phyloP scores from a whole-genome alignment of 1,140 invertebrate genomes.

The Phymorhynchus buccinoides region DNA sequence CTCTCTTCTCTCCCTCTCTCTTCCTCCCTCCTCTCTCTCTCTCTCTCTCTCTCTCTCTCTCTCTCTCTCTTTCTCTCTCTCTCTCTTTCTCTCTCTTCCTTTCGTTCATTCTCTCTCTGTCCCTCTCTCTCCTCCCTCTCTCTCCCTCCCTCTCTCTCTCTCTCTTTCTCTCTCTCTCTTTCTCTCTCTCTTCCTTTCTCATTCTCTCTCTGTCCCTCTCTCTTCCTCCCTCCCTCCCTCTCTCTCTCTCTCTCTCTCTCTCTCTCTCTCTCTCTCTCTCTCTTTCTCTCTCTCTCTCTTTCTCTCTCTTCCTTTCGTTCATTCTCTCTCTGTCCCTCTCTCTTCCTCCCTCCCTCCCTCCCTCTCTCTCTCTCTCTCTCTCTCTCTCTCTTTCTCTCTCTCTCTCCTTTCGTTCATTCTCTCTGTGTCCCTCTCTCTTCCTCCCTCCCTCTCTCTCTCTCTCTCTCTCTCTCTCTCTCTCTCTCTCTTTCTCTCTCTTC shows the following conservation, averaged over 20 bases:
- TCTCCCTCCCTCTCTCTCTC: background rate
- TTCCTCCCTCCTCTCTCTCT: background rate
- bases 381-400: too few relatives aligned
- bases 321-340: too few relatives aligned
- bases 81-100: background rate
- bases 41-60: background rate
- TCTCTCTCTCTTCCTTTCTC: background rate
- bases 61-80: background rate
- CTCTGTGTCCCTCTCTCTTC: too few relatives aligned
- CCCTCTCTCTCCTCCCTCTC: background rate
- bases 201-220: background rate
- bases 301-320: too few relatives aligned
- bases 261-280: too few relatives aligned
- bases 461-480: background rate
- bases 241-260: constrained; percentile 2
- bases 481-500: background rate
- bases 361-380: background rate
- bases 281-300: too few relatives aligned
- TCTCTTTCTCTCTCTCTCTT: background rate
- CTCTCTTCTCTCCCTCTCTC: background rate
- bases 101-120: background rate
- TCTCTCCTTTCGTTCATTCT: too few relatives aligned
- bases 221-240: background rate
- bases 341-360: too few relatives aligned
- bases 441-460: too few relatives aligned